Evolutionary conservation across 2,113 vertebrate genomes (phyloP), one percentile per base, ranked within the genome.

Genomic region (Podocnemis expansa): DNA sequence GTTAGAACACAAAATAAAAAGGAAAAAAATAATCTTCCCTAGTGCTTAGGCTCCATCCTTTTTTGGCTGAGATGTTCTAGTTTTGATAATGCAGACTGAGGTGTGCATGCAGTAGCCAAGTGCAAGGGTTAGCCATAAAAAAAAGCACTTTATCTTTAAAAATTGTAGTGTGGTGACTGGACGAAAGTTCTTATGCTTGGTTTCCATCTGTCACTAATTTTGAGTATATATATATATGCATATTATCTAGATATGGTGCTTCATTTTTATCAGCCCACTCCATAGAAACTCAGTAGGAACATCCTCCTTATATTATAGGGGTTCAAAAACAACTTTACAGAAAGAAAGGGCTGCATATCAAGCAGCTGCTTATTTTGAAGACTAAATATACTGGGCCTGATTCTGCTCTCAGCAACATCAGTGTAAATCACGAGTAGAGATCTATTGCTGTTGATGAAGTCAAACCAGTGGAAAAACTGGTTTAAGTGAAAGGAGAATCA

Each of bases 1-100:
- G 84, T 95, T 96, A 96, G 96, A 98, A 98, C 41, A 38, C 82
- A 97, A 95, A 98, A 98, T 98, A 98, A 98, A 98, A 98, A 91
- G 27, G 41, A 93, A 96, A 95, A 91, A 83, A 87, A 60, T 41
- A 89, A 38, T 95, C 95, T 97, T 87, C 96, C 97, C 95, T 95
- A 98, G 91, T 95, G 89, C 84, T 97, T 97, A 98, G 97, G 95
- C 86, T 98, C 91, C 85, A 97, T 97, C 76, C 55, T 94, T 96
- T 94, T 95, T 88, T 86, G 54, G n/a, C 86, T 80, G 92, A 97
- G 70, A n/a, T 94, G 92, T 94, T 96, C 85, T 93, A 90, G 31
- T 58, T 96, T 94, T 97, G 81, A 85, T 93, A 97, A 95, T 75
- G 85, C 82, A 96, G 49, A 67, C 78, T 91, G 80, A 97, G 94